Conservation (phyloP, 2,113 vertebrate species). For the Chelonoidis abingdonii region DNA sequence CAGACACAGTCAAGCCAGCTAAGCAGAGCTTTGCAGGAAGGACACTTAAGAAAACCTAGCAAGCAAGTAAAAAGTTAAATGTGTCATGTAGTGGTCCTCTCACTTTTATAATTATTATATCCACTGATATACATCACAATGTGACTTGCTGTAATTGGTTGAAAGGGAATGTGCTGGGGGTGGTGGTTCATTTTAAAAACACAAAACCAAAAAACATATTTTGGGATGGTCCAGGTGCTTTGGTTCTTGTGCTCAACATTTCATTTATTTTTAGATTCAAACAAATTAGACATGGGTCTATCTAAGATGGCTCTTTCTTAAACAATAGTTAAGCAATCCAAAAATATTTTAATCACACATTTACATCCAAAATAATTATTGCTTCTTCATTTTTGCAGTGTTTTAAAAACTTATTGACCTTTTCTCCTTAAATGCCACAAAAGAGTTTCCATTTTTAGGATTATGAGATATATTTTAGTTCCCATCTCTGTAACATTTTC, state of each 20-base stretch:
- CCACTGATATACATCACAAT: neutral
- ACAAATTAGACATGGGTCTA: neutral
- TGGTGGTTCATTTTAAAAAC: neutral
- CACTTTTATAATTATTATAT: neutral
- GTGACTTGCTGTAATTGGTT: neutral
- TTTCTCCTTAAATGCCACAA: neutral
- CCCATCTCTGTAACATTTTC: neutral
- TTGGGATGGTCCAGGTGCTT: neutral
- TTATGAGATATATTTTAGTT: neutral
- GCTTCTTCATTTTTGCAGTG: neutral
- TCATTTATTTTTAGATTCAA: too few species aligned
- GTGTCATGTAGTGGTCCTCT: neutral
- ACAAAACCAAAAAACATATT: neutral
- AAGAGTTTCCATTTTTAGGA: neutral
- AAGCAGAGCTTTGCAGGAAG: neutral
- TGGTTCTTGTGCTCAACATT: neutral
- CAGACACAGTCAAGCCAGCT: neutral
- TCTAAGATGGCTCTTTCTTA: neutral
- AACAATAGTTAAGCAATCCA: neutral
- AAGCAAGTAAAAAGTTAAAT: neutral
- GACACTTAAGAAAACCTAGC: neutral
- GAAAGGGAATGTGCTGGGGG: neutral
- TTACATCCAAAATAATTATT: neutral
- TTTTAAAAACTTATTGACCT: neutral
- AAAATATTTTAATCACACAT: neutral